Base-by-base conservation (phyloP, 2,113 vertebrate species). In the Sinocyclocheilus anshuiensis region DNA sequence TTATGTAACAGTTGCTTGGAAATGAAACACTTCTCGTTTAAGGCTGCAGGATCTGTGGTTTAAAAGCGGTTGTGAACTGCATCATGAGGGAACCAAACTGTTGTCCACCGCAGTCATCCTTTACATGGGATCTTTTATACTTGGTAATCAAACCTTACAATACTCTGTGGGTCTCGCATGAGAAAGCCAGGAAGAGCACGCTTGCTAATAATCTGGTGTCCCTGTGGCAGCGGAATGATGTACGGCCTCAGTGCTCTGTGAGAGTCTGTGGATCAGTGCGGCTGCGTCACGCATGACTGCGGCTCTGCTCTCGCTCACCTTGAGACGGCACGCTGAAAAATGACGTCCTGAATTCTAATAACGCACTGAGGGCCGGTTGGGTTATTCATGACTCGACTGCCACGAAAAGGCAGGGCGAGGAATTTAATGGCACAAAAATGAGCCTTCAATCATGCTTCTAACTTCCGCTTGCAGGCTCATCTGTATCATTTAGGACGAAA, bases 341-440 rank as follows among this genome's bases (percentile, higher is more conserved):
- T 45, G 53, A 71, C 36, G 76, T 55, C 39, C 59, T 78, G 79
- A 81, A 86, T 88, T 79, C 22, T 74, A 83, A 86, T 65, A 48
- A 67, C 3, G 81, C 36, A 13, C 72, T 20, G 82, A 48, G 63
- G 74, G 69, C 83, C 59, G 29, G 59, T 76, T 84, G 81, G 72
- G 83, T 86, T 83, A 88, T 69, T 86, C 72, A 86, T 88, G 84
- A 71, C 63, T 75, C 24, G 22, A 33, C 33, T 61, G 71, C 22
- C 67, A 75, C 48, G 12, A 86, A 83, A 59, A 86, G 39, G 67
- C 57, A 53, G 24, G 4, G 20, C 24, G 48, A 69, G 65, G 15
- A 83, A 72, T 57, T 53, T 83, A 83, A 83, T 74, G 83, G 39
- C 57, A 48, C 83, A 61, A 26, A 75, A 77, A 84, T 84, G 83